Evolutionary conservation across 2,888 invertebrate species (phyloP), one percentile per base, ranked within the genome.

Genomic region (Taphrorychus bicolor): DNA sequence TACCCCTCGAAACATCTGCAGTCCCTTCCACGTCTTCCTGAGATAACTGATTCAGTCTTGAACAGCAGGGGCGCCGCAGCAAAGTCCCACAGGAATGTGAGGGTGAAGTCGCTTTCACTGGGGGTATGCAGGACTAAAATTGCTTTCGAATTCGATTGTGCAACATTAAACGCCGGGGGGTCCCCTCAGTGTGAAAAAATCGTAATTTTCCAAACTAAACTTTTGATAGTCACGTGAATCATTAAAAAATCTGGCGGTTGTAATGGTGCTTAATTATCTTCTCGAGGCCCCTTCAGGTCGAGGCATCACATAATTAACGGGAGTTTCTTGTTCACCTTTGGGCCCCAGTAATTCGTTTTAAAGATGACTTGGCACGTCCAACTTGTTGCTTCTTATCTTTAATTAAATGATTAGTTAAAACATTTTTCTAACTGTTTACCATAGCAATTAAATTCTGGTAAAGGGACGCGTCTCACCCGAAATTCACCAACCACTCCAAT

Each of bases 231-330:
- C 42, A 41, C 58, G 58, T 23, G 52, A 32, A 57, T 64, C 64
- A 64, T 64, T 64, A 64, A 64, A 58, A 64, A 64, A 19, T 42
- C 42, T 21, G 57, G 4, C 19, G 21, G 42, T 58, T 64, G 58
- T 64, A 64, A 64, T 64, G 51, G 16, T 49, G 52, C 58, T 64
- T 64, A 64, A 64, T 64, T 64, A 64, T 64, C 64, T 64, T 21
- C 64, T 52, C 49, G 19, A 11, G 51, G 48, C 41, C 57, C 58
- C 56, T 58, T 51, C 52, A 41, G 52, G 42, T 53, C 42, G 52
- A 64, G 52, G 21, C 52, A 45, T 23, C 23, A 7, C 40, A 52
- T 64, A 64, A 64, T 64, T 64, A 63, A 58, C 58, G 58, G 51
- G n/a, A 18, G 18, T 58, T 42, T 58, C 48, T 58, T 48, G 16